Evolutionary conservation across 2,888 invertebrate genomes (phyloP).

Genomic region (Nomada ferruginata): DNA sequence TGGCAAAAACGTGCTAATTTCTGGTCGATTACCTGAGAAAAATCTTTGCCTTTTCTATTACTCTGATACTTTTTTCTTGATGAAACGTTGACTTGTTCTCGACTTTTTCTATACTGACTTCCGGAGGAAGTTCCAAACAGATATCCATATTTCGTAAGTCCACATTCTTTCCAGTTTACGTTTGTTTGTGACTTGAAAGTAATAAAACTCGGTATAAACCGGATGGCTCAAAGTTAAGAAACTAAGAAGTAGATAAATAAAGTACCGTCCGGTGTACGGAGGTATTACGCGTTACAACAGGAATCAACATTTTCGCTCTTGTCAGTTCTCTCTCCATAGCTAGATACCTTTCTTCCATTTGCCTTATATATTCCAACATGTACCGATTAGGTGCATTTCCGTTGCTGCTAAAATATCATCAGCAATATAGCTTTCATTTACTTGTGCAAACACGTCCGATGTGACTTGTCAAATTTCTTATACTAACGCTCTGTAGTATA

Average conservation of each 20-base stretch:
- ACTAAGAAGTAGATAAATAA: not conserved
- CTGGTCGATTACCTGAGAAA: slow-evolving; percentile 16
- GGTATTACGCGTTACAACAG: slow-evolving; percentile 5
- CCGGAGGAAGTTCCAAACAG: not conserved
- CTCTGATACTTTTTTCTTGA: slow-evolving; percentile 3
- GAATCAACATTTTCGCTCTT: slow-evolving; percentile 48
- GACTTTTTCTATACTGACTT: slow-evolving; percentile 18
- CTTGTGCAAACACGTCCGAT: not conserved
- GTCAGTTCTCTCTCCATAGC: slow-evolving; percentile 55
- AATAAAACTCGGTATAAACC: not conserved
- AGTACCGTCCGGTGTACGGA: slow-evolving; percentile 36
- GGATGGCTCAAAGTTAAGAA: not conserved
- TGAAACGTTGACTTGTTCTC: slow-evolving; percentile 5
- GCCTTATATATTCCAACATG: slow-evolving; percentile 52
- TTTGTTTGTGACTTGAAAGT: slow-evolving; percentile 35
- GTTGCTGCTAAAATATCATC: slow-evolving; percentile 12
- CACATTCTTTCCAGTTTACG: slow-evolving; percentile 26
- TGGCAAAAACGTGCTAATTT: not conserved
- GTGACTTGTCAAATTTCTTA: not conserved
- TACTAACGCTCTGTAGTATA: slow-evolving; percentile 43
- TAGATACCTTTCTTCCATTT: slow-evolving; percentile 58
- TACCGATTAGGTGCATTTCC: slow-evolving; percentile 25
- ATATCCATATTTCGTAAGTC: slow-evolving; percentile 22
- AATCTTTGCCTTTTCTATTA: slow-evolving; percentile 12
- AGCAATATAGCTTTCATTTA: not conserved